phyloP scores from a whole-genome alignment of 2,113 vertebrate species.

The Vombatus ursinus region DNA sequence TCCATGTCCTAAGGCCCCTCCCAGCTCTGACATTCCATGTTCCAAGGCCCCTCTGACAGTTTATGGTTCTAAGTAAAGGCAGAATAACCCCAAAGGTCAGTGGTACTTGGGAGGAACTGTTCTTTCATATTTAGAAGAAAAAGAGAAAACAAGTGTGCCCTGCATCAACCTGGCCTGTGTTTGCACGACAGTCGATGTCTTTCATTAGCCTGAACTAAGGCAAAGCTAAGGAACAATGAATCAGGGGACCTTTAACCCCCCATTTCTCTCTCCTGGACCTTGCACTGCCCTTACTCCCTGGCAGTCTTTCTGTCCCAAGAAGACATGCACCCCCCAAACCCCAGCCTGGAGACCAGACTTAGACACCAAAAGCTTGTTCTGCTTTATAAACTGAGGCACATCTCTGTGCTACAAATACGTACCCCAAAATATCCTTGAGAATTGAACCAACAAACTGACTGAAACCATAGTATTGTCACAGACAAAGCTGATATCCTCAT shows the following conservation, averaged over 20 bases:
- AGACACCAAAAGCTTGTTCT: not conserved
- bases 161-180: not conserved
- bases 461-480: not conserved
- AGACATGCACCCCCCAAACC: too few relatives aligned
- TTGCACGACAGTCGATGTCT: too few relatives aligned
- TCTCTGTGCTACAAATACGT: not conserved
- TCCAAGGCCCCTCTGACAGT: not conserved
- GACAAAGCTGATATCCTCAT: not conserved
- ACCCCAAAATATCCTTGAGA: not conserved
- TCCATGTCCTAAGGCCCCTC: too few relatives aligned
- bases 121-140: not conserved
- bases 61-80: not conserved
- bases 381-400: not conserved
- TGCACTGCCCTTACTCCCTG: too few relatives aligned
- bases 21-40: too few relatives aligned
- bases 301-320: too few relatives aligned
- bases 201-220: too few relatives aligned
- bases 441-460: too few relatives aligned
- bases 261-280: too few relatives aligned
- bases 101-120: not conserved
- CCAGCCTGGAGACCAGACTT: not conserved
- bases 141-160: not conserved
- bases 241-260: too few relatives aligned
- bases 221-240: too few relatives aligned
- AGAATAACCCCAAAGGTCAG: not conserved